phyloP scores from a whole-genome alignment of 2,113 vertebrate genomes.

The Solea senegalensis region DNA sequence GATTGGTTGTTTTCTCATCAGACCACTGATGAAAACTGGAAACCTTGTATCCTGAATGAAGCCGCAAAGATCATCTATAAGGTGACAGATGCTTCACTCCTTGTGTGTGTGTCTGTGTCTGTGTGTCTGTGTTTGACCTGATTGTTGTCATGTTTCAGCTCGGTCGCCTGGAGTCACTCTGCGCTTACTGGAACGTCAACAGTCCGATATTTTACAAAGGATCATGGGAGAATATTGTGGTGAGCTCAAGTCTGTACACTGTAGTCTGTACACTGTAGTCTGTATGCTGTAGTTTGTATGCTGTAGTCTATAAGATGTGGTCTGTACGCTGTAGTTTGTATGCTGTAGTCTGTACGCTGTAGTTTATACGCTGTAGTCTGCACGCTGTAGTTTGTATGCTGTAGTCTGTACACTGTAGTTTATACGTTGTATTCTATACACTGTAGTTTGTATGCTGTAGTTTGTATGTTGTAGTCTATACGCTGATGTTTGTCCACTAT shows the following conservation, averaged over 20 bases:
- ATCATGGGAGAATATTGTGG: slow-evolving; percentile 88
- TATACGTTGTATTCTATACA: too few relatives aligned
- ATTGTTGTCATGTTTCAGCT: slow-evolving; percentile 77
- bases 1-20: slow-evolving; percentile 57
- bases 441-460: too few relatives aligned
- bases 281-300: too few relatives aligned
- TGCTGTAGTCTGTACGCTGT: too few relatives aligned
- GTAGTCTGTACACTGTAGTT: too few relatives aligned
- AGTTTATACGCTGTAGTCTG: too few relatives aligned
- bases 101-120: not conserved
- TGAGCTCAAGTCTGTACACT: slow-evolving; percentile 65
- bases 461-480: too few relatives aligned
- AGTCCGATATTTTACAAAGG: slow-evolving; percentile 85
- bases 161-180: slow-evolving; percentile 89
- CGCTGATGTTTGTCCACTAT: too few relatives aligned
- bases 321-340: too few relatives aligned
- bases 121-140: not conserved
- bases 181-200: slow-evolving; percentile 92
- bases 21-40: slow-evolving; percentile 96
- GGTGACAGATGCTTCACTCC: slow-evolving; percentile 75
- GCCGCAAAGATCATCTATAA: slow-evolving; percentile 95
- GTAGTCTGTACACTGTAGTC: too few relatives aligned
- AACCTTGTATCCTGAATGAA: slow-evolving; percentile 91
- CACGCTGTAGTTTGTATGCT: too few relatives aligned
- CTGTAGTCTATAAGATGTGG: too few relatives aligned